Conservation (phyloP, 2,113 vertebrate genomes). For the Eonycteris spelaea region DNA sequence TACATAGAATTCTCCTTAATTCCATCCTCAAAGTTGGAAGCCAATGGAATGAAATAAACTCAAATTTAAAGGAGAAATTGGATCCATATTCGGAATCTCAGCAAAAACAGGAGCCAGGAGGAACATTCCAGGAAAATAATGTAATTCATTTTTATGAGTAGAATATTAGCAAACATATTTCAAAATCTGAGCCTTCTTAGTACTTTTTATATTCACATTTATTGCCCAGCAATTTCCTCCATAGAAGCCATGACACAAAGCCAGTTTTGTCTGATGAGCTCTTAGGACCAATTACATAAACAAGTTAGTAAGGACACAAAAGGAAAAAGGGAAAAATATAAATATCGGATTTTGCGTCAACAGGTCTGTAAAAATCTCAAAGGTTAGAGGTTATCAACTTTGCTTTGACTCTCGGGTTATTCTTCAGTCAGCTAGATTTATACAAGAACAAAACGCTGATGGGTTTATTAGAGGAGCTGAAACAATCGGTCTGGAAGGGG, state of each 20-base stretch:
- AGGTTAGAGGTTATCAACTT: constrained; percentile 31
- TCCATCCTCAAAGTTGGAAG: constrained; percentile 19
- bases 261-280: constrained; percentile 21
- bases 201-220: constrained; percentile 62
- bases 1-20: neutral
- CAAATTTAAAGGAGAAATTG: constrained; percentile 66
- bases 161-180: constrained; percentile 71
- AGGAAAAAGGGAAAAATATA: neutral
- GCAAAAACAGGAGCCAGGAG: constrained; percentile 38
- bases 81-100: constrained; percentile 73
- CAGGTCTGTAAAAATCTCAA: neutral
- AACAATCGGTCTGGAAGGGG: neutral
- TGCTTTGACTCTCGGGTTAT: neutral
- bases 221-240: constrained; percentile 53
- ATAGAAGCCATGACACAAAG: constrained; percentile 28
- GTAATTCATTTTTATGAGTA: constrained; percentile 67
- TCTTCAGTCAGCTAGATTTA: neutral
- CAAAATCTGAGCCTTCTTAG: constrained; percentile 58
- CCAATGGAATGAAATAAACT: constrained; percentile 61
- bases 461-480: neutral
- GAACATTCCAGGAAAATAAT: constrained; percentile 51
- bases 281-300: constrained; percentile 30
- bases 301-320: constrained; percentile 40
- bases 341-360: constrained; percentile 29
- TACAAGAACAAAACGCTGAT: neutral